phyloP scores from a whole-genome alignment of 1,140 invertebrate genomes.

The Heliconius nattereri region DNA sequence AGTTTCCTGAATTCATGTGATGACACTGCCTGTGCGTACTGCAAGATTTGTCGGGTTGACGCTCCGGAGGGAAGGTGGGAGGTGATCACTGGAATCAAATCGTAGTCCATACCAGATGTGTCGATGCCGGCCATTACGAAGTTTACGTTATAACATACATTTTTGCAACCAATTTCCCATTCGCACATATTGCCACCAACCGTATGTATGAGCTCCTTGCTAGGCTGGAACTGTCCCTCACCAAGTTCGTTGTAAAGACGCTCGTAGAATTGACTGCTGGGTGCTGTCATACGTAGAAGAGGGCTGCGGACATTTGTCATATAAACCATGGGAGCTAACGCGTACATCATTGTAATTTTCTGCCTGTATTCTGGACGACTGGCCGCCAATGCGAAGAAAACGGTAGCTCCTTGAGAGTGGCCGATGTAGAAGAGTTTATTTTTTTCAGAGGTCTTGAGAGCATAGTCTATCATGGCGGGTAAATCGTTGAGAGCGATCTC shows the following conservation, averaged over 20 bases:
- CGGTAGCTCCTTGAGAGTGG: conserved; percentile 80
- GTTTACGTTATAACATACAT: conserved; percentile 83
- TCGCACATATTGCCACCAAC: conserved; percentile 81
- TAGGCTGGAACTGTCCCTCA: conserved; percentile 82
- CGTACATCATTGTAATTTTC: conserved; percentile 84
- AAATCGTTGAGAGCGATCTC: conserved; percentile 89
- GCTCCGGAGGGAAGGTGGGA: conserved; percentile 90
- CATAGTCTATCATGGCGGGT: conserved; percentile 87
- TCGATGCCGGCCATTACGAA: conserved; percentile 83
- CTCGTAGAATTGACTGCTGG: conserved; percentile 80
- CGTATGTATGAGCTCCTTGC: conserved; percentile 74
- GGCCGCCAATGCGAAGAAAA: conserved; percentile 81
- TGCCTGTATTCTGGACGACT: conserved; percentile 83
- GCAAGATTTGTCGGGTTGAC: conserved; percentile 88
- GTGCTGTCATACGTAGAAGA: conserved; percentile 76
- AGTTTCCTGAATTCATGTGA: conserved; percentile 73
- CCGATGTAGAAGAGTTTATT: conserved; percentile 85
- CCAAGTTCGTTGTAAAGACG: conserved; percentile 83
- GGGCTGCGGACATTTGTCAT: conserved; percentile 83
- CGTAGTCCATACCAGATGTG: conserved; percentile 75
- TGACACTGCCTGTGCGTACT: conserved; percentile 84
- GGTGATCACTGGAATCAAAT: conserved; percentile 86
- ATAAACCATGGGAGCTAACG: conserved; percentile 85
- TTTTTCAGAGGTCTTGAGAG: conserved; percentile 80
- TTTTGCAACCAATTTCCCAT: conserved; percentile 72